Conservation (phyloP, 53 echinoderm and acorn worm genomes). For the Patiria pectinifera region DNA sequence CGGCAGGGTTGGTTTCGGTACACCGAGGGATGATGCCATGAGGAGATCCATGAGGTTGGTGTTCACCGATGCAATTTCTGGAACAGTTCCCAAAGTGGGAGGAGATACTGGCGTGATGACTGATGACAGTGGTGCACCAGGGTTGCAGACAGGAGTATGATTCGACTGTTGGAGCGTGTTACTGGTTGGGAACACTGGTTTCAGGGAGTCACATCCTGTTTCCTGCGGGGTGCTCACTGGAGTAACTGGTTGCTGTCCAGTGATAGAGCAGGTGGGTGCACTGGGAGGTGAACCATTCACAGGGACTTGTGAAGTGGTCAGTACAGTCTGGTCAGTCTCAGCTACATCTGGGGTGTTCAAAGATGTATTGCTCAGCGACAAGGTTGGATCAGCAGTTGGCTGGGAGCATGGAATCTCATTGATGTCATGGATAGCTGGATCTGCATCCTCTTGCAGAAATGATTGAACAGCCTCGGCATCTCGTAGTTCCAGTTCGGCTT, state of each 20-base stretch:
- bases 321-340: not conserved
- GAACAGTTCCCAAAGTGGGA: too few species aligned
- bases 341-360: not conserved
- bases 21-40: constrained; percentile 23
- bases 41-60: not conserved
- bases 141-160: too few species aligned
- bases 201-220: too few species aligned
- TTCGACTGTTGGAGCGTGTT: too few species aligned
- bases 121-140: too few species aligned
- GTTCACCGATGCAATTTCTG: too few species aligned
- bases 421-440: not conserved
- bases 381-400: not conserved
- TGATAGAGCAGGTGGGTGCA: not conserved
- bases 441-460: not conserved
- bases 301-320: not conserved
- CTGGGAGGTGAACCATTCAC: constrained; percentile 6
- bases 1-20: constrained; percentile 18
- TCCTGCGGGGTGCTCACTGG: not conserved
- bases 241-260: not conserved
- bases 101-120: too few species aligned
- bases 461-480: not conserved
- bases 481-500: not conserved
- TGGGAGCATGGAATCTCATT: not conserved
- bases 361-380: not conserved
- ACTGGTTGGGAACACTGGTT: too few species aligned